Conservation (phyloP, 2,888 invertebrate genomes). For the Quadroppia sp. region DNA sequence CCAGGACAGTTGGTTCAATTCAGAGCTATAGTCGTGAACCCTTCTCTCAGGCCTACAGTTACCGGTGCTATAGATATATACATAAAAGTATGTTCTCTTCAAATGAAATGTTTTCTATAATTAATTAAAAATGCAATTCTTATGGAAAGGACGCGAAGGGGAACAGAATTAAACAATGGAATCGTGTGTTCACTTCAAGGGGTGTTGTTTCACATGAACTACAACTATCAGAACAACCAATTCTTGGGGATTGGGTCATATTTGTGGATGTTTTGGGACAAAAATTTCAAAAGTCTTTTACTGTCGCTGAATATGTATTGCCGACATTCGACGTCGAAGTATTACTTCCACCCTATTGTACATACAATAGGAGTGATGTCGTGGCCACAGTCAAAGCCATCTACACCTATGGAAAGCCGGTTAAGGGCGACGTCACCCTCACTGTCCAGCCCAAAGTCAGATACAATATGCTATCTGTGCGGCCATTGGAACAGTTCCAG, state of each 20-base stretch:
- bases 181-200: constrained; percentile 59
- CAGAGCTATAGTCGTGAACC: constrained; percentile 54
- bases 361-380: constrained; percentile 73
- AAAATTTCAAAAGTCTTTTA: constrained; percentile 48
- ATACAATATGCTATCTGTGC: constrained; percentile 46
- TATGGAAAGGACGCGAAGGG: constrained; percentile 64
- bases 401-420: constrained; percentile 66
- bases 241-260: constrained; percentile 53
- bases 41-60: constrained; percentile 53
- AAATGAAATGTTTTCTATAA: not conserved
- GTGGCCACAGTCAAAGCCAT: constrained; percentile 69
- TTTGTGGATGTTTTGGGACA: constrained; percentile 49
- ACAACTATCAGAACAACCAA: constrained; percentile 52
- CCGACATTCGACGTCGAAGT: constrained; percentile 89
- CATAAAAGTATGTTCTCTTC: constrained; percentile 49
- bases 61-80: constrained; percentile 53
- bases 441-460: constrained; percentile 73
- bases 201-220: constrained; percentile 52
- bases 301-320: constrained; percentile 59
- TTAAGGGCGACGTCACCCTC: constrained; percentile 77
- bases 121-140: not conserved
- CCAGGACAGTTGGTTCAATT: constrained; percentile 54
- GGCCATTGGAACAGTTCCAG: constrained; percentile 49
- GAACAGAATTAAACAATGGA: constrained; percentile 75
- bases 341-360: constrained; percentile 72